Evolutionary conservation across 92 coral and sea anemone genomes (phyloP).

Genomic region (Umimayanthus chanpuru): DNA sequence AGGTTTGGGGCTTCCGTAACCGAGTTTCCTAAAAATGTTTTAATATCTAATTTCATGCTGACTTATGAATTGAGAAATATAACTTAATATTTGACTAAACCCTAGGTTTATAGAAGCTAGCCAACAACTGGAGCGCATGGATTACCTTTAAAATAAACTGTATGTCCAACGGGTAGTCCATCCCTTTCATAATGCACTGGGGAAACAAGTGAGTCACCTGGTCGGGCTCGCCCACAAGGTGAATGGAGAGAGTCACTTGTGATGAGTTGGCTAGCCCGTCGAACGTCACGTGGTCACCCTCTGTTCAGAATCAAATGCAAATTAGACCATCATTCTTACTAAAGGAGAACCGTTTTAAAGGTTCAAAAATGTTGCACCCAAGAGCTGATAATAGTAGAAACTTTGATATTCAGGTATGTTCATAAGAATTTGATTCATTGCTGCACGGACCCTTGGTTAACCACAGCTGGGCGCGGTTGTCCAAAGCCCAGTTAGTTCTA

Average conservation of each 20-base stretch:
- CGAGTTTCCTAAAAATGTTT: too few relatives aligned
- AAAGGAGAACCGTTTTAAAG: not conserved
- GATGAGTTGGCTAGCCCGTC: slow-evolving; percentile 81
- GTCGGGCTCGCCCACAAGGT: slow-evolving; percentile 88
- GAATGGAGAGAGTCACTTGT: slow-evolving; percentile 72
- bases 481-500: too few relatives aligned
- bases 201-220: slow-evolving; percentile 94
- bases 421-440: too few relatives aligned
- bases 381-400: not conserved
- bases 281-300: slow-evolving; percentile 80
- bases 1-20: too few relatives aligned
- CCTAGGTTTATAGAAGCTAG: not conserved
- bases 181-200: slow-evolving; percentile 85
- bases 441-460: too few relatives aligned
- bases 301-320: slow-evolving; percentile 44
- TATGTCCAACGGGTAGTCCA: slow-evolving; percentile 92
- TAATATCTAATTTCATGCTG: too few relatives aligned
- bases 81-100: too few relatives aligned
- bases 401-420: too few relatives aligned
- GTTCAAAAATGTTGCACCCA: not conserved
- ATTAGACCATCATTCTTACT: not conserved
- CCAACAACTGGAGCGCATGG: not conserved
- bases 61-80: too few relatives aligned
- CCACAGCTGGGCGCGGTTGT: too few relatives aligned
- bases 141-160: slow-evolving; percentile 83